phyloP scores from a whole-genome alignment of 2,113 vertebrate genomes.

The Oncorhynchus gorbuscha region DNA sequence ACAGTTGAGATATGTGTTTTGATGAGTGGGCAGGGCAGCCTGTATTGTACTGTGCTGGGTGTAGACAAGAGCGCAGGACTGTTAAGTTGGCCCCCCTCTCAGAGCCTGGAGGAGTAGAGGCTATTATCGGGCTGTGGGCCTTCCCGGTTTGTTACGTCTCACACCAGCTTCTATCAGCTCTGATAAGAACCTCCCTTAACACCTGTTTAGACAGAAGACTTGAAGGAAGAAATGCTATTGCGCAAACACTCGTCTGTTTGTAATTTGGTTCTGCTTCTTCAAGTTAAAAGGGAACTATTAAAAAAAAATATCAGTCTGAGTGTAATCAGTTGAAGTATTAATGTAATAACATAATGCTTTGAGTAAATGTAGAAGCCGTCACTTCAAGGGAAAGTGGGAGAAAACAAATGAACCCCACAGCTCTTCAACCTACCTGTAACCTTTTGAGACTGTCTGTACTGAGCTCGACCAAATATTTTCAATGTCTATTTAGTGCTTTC shows the following conservation, averaged over 20 bases:
- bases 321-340: not conserved
- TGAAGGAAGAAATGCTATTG: no score
- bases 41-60: no score
- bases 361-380: not conserved
- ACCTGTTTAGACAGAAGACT: constrained; percentile 12
- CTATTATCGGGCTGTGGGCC: not conserved
- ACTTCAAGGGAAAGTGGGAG: not conserved
- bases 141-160: constrained; percentile 5
- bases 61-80: no score
- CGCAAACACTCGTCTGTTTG: constrained; percentile 30
- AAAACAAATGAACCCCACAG: not conserved
- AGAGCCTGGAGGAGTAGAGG: no score
- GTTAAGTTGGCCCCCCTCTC: no score
- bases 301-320: not conserved
- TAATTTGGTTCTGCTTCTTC: constrained; percentile 19
- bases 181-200: constrained; percentile 3
- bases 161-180: constrained; percentile 22
- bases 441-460: not conserved
- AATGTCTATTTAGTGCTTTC: not conserved
- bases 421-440: not conserved
- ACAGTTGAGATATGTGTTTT: no score
- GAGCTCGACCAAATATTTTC: not conserved
- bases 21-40: no score
- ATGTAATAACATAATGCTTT: not conserved
- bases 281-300: not conserved